phyloP scores from a whole-genome alignment of 2,888 invertebrate genomes.

The Alcis repandata region DNA sequence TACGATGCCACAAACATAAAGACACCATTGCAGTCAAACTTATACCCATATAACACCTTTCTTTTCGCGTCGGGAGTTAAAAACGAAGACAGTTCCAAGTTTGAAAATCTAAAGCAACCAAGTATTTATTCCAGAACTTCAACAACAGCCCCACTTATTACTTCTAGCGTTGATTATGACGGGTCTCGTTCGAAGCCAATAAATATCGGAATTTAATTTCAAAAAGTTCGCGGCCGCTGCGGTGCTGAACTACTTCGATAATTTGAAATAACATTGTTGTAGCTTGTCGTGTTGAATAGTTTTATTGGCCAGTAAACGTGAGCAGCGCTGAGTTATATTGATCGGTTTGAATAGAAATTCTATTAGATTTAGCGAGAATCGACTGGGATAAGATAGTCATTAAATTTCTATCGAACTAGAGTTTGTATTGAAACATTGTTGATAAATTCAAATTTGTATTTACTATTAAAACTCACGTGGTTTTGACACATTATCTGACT shows the following conservation, averaged over 20 bases:
- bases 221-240: conserved; percentile 14
- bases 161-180: conserved; percentile 57
- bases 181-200: conserved; percentile 53
- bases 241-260: conserved; percentile 45
- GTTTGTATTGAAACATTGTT: no score
- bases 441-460: no score
- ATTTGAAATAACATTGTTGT: conserved; percentile 53
- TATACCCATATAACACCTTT: no score
- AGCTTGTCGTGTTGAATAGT: conserved; percentile 11
- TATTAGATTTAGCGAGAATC: no score
- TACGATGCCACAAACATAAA: no score
- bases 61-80: no score
- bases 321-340: neutral
- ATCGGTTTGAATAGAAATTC: no score
- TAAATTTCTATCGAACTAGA: no score
- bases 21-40: no score
- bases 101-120: neutral
- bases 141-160: conserved; percentile 48
- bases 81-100: neutral
- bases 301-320: conserved; percentile 19
- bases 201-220: conserved; percentile 60
- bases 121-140: conserved; percentile 4
- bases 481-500: no score
- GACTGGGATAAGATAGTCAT: no score
- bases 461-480: no score